Base-by-base conservation (phyloP, 2,113 vertebrate genomes). In the Chaetodon trifascialis region DNA sequence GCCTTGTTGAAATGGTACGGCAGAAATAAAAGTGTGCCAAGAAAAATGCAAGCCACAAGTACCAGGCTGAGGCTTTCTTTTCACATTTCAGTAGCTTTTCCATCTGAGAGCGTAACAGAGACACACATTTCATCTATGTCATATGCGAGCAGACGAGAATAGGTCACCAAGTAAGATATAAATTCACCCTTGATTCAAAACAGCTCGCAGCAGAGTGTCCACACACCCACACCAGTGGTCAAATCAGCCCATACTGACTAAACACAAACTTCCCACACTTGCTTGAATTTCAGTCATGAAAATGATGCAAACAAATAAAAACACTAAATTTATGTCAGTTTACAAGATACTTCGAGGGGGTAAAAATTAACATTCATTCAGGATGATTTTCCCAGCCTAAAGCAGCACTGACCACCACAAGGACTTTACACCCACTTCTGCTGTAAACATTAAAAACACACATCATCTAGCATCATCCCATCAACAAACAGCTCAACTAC, bases 11-110 rank as follows among this genome's bases (percentile, higher is more conserved):
- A 84, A 76, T 77, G 46, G 72, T 82, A 60, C 47, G 4, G 42
- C 72, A 82, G 69, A 60, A 72, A 87, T 62, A 67, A 84, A 87
- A 66, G 77, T 64, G 55, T 73, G 88, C 89, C 91, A 90, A 88
- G 68, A 86, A 91, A 89, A 84, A 88, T 30, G 42, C 70, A 82
- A 49, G 56, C 79, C 63, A 62, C 67, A 52, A 73, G 89, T 62
- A 23, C 76, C 59, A 73, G 68, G 62, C 73, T 70, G 25, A 49
- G 70, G 65, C n/a, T 55, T 64, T 84, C 59, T 63, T 85, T 66
- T 84, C 77, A 70, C 55, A 67, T 86, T 83, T 88, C 55, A 85
- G 54, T 38, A 23, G 65, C 72, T 60, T 76, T 76, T 55, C 56
- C 15, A 59, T 85, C 52, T 44, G 72, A 65, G 64, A 75, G 64